Evolutionary conservation across 2,797 vertebrate genomes (phyloP).

Genomic region (Sebastes taczanowskii): DNA sequence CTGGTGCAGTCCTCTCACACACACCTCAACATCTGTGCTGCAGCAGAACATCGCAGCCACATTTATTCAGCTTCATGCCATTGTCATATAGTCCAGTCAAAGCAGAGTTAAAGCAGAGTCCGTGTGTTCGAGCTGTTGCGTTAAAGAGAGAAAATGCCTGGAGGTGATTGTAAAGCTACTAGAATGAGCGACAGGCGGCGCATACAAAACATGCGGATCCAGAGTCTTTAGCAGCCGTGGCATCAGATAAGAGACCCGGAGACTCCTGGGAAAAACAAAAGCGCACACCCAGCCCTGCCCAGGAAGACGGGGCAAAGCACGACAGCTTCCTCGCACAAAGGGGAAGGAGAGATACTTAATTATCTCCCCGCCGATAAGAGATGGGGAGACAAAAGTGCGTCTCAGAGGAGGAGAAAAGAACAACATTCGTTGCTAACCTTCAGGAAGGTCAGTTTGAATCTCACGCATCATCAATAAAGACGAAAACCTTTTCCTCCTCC

Average conservation of each 20-base stretch:
- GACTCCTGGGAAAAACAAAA: slow-evolving; percentile 21
- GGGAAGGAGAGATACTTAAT: slow-evolving; percentile 26
- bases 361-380: slow-evolving; percentile 42
- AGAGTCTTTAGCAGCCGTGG: slow-evolving; percentile 17
- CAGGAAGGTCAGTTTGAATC: slow-evolving; percentile 25
- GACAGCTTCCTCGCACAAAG: slow-evolving; percentile 41
- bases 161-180: slow-evolving; percentile 11
- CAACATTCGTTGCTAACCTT: slow-evolving; percentile 18
- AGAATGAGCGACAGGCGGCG: slow-evolving; percentile 22
- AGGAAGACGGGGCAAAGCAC: slow-evolving; percentile 12
- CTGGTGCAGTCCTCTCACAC: slow-evolving; percentile 3
- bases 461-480: slow-evolving; percentile 2
- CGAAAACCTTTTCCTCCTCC: background rate
- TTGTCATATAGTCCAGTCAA: background rate
- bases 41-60: background rate
- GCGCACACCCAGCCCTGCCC: slow-evolving; percentile 5
- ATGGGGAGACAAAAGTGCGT: background rate
- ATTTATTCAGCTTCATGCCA: background rate
- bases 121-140: background rate
- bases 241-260: slow-evolving; percentile 44
- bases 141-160: slow-evolving; percentile 1
- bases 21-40: slow-evolving; percentile 33
- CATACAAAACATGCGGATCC: slow-evolving; percentile 16
- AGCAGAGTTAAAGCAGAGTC: background rate
- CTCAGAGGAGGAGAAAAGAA: slow-evolving; percentile 4